These are phyloP conservation scores for Drosophila greeni DNA, from an alignment of 2,888 invertebrate genomes.

Conservation along the genomic window DNA sequence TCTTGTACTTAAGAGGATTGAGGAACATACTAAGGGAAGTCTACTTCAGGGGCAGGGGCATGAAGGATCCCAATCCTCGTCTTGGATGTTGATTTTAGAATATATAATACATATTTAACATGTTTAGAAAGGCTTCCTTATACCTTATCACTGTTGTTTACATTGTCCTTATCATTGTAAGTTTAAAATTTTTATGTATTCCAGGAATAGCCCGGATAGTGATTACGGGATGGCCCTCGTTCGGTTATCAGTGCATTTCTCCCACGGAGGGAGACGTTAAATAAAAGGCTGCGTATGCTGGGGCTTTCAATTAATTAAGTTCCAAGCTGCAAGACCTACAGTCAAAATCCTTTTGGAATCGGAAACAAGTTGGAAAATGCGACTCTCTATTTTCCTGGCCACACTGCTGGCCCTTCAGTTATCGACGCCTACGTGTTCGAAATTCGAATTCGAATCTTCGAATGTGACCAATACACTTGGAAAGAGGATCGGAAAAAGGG, in stretches of 20 bases:
- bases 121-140: not conserved
- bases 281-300: not conserved
- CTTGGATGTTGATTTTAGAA: not conserved
- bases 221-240: not conserved
- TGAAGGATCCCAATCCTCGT: too few relatives aligned
- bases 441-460: too few relatives aligned
- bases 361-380: too few relatives aligned
- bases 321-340: not conserved
- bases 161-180: not conserved
- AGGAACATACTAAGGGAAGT: too few relatives aligned
- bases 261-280: not conserved
- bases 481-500: too few relatives aligned
- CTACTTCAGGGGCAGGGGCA: too few relatives aligned
- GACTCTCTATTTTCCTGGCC: too few relatives aligned
- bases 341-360: too few relatives aligned
- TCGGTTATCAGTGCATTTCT: not conserved
- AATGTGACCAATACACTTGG: too few relatives aligned
- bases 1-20: too few relatives aligned
- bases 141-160: not conserved
- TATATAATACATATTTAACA: not conserved
- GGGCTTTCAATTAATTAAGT: not conserved
- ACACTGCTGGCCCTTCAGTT: too few relatives aligned
- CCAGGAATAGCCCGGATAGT: not conserved
- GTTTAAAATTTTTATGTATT: not conserved
- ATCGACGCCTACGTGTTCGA: too few relatives aligned